A percentile compares a stretch with the other conserved stretches of the same genome.
These are phyloP conservation scores for Ectemnius continuus DNA, from an alignment of 2,888 invertebrate genomes.

Conservation along the genomic window DNA sequence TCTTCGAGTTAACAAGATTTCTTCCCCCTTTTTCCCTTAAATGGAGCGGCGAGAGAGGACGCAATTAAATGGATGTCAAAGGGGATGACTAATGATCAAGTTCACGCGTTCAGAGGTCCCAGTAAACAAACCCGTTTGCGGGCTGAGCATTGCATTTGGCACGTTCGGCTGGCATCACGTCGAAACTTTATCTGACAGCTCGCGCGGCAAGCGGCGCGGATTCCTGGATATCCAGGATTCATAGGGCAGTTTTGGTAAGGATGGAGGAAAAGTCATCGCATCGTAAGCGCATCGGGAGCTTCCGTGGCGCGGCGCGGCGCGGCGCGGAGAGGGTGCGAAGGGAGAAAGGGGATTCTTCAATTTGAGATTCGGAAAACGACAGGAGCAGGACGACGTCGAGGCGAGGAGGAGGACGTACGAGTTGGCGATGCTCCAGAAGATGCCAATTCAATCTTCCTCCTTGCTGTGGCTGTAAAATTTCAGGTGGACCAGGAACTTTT, in stretches of 20 bases:
- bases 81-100: slow-evolving; percentile 8
- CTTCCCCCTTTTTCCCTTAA: no score
- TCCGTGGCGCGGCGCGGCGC: slow-evolving; percentile 13
- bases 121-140: slow-evolving; percentile 3
- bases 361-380: slow-evolving; percentile 66
- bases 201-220: slow-evolving; percentile 4
- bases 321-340: background rate
- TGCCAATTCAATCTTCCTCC: slow-evolving; percentile 72
- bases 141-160: slow-evolving; percentile 5
- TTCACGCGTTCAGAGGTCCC: slow-evolving; percentile 15
- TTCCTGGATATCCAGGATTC: slow-evolving; percentile 26
- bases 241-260: slow-evolving; percentile 1
- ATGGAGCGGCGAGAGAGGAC: no score
- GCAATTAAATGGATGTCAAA: no score
- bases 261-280: slow-evolving; percentile 23
- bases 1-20: background rate
- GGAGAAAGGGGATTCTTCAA: slow-evolving; percentile 57
- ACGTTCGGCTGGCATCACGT: background rate
- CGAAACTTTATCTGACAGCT: slow-evolving; percentile 4
- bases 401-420: slow-evolving; percentile 50
- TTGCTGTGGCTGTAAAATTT: slow-evolving; percentile 64
- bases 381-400: slow-evolving; percentile 42
- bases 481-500: slow-evolving; percentile 62
- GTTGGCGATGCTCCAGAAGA: slow-evolving; percentile 70
- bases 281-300: slow-evolving; percentile 41